These are phyloP conservation scores for Fissipunctia ypsillon DNA, from an alignment of 2,888 invertebrate genomes.

Conservation along the genomic window DNA sequence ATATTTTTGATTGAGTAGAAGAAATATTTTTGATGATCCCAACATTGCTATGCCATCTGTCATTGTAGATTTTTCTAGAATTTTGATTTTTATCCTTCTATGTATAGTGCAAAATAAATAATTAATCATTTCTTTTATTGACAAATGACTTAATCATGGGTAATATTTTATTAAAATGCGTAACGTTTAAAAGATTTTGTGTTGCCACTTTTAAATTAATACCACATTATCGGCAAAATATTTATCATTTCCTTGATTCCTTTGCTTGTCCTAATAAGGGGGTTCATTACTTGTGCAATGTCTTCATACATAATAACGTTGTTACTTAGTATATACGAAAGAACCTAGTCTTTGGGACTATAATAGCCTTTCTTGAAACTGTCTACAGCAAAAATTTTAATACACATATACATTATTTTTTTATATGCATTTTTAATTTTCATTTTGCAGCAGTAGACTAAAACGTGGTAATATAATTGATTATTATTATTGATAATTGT, in stretches of 20 bases:
- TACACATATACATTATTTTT: too few species aligned
- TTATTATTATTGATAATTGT: too few species aligned
- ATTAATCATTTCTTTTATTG: too few species aligned
- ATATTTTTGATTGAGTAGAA: too few species aligned
- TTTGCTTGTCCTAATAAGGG: neutral
- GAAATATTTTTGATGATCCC: too few species aligned
- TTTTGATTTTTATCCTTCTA: too few species aligned
- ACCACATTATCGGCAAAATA: neutral
- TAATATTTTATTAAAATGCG: too few species aligned
- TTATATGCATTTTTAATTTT: neutral
- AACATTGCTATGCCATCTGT: too few species aligned
- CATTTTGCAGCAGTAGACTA: neutral
- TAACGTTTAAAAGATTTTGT: too few species aligned
- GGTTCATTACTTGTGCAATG: neutral
- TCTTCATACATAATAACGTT: neutral
- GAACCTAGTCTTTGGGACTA: neutral
- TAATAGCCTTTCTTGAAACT: neutral
- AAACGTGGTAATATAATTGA: neutral
- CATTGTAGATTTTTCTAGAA: too few species aligned
- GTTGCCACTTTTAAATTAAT: neutral
- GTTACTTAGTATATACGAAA: neutral
- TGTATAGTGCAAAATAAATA: neutral
- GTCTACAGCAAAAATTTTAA: neutral
- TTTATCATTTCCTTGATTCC: too few species aligned
- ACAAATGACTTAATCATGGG: too few species aligned